Percentiles rank a stretch among this genome's conserved stretches.
phyloP scores from a whole-genome alignment of 1,140 invertebrate species.

The Euwallacea similis region DNA sequence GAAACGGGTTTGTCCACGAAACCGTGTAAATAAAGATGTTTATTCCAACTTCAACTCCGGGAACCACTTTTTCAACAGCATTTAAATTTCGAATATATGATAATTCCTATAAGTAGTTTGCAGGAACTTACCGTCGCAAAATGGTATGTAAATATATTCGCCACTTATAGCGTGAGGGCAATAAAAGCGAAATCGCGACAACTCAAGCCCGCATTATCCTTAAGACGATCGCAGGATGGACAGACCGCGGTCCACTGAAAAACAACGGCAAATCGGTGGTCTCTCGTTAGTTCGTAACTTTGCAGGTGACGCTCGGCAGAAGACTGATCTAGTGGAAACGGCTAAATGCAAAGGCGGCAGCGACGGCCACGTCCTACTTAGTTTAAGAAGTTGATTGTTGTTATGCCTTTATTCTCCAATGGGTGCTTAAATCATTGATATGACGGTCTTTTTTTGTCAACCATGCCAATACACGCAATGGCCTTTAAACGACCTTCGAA shows the following conservation, averaged over 20 bases:
- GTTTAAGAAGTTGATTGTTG: conserved; percentile 27
- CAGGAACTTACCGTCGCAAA: conserved; percentile 14
- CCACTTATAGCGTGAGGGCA: neutral
- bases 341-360: conserved; percentile 36
- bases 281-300: conserved; percentile 22
- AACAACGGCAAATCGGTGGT: conserved; percentile 11
- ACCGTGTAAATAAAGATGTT: too few species aligned
- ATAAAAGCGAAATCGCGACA: conserved; percentile 15
- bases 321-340: conserved; percentile 39
- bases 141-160: conserved; percentile 14
- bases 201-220: conserved; percentile 11
- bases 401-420: conserved; percentile 14
- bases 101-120: neutral
- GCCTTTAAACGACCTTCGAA: too few species aligned
- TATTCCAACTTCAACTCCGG: too few species aligned
- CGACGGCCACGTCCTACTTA: conserved; percentile 39
- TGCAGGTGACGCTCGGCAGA: conserved; percentile 41
- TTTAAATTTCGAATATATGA: too few species aligned
- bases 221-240: neutral
- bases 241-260: conserved; percentile 8
- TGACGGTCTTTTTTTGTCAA: neutral
- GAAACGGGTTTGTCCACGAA: too few species aligned
- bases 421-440: conserved; percentile 10
- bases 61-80: too few species aligned
- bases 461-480: too few species aligned